Conservation (phyloP, 2,888 invertebrate genomes). For the Drosophila ustulata region DNA sequence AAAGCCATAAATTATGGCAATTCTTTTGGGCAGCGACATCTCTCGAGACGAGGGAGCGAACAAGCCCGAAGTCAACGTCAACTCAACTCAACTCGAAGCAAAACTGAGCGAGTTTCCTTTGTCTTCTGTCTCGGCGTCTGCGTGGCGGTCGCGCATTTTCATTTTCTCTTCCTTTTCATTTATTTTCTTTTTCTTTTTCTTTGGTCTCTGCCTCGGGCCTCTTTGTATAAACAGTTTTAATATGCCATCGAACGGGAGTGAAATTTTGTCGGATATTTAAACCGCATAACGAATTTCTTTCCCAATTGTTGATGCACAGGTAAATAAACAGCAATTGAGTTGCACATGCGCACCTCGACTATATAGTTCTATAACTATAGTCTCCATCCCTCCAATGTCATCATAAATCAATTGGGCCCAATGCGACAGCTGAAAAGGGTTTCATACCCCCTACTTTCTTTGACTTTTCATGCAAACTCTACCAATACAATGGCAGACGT, state of each 20-base stretch:
- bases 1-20: slow-evolving; percentile 83
- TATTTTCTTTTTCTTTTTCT: slow-evolving; percentile 8
- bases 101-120: slow-evolving; percentile 60
- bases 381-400: slow-evolving; percentile 30
- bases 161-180: slow-evolving; percentile 48
- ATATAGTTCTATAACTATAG: neutral
- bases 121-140: slow-evolving; percentile 50
- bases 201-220: slow-evolving; percentile 15
- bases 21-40: slow-evolving; percentile 76
- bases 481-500: slow-evolving; percentile 34
- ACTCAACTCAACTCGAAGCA: neutral
- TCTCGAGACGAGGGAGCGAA: slow-evolving; percentile 69
- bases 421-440: slow-evolving; percentile 83
- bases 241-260: slow-evolving; percentile 69
- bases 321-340: slow-evolving; percentile 81
- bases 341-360: slow-evolving; percentile 66
- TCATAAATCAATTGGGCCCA: slow-evolving; percentile 79
- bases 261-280: slow-evolving; percentile 72
- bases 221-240: slow-evolving; percentile 57
- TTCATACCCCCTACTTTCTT: slow-evolving; percentile 28
- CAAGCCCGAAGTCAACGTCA: slow-evolving; percentile 5
- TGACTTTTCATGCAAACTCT: slow-evolving; percentile 32
- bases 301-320: slow-evolving; percentile 26
- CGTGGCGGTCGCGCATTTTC: slow-evolving; percentile 52
- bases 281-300: slow-evolving; percentile 78